Evolutionary conservation across 2,797 vertebrate genomes (phyloP).

Genomic region (Yasuhikotakia modesta): DNA sequence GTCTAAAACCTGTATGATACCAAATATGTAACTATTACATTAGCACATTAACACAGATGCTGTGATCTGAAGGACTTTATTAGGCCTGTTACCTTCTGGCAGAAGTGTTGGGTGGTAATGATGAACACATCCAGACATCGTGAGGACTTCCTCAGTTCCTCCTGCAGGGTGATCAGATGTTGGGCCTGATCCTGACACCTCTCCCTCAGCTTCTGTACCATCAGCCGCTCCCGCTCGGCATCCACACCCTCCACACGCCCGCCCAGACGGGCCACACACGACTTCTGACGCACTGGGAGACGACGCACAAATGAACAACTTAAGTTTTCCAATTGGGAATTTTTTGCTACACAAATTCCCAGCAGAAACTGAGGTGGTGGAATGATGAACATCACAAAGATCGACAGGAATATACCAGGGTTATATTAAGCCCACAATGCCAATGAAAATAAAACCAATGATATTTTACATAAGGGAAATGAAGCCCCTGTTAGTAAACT

Average conservation of each 20-base stretch:
- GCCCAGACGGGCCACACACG: constrained; percentile 57
- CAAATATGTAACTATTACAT: background rate
- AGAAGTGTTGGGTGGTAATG: constrained; percentile 90
- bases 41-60: no score
- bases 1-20: background rate
- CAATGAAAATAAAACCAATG: no score
- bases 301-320: background rate
- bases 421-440: no score
- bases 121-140: constrained; percentile 86
- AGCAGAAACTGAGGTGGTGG: background rate
- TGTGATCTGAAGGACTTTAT: background rate
- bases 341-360: background rate
- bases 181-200: constrained; percentile 83
- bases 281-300: constrained; percentile 76
- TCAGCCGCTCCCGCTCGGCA: constrained; percentile 63
- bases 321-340: background rate
- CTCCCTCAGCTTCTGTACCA: constrained; percentile 83
- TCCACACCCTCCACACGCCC: constrained; percentile 63
- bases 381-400: background rate
- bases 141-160: constrained; percentile 79
- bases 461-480: no score
- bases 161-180: constrained; percentile 78
- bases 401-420: background rate
- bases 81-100: constrained; percentile 78
- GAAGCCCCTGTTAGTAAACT: no score